phyloP scores from a whole-genome alignment of 2,888 invertebrate genomes.

The Agriopis aurantiaria region DNA sequence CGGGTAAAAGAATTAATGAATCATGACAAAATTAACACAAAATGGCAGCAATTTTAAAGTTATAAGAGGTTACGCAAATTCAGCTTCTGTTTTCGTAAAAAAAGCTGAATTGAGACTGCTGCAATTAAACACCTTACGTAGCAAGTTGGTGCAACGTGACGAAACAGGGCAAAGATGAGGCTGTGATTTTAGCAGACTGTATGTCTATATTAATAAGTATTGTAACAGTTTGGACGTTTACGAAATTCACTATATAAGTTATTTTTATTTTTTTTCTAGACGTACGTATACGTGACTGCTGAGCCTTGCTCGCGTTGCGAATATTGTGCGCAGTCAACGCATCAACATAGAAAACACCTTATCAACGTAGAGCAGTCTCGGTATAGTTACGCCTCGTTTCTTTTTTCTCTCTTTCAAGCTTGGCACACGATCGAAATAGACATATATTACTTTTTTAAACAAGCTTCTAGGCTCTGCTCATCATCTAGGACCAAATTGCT shows the following conservation, averaged over 20 bases:
- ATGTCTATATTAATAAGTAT: constrained; percentile 39
- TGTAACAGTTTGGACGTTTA: background rate
- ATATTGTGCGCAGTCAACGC: too few relatives aligned
- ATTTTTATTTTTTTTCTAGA: too few relatives aligned
- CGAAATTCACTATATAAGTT: background rate
- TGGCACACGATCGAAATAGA: too few relatives aligned
- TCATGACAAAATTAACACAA: constrained; percentile 29
- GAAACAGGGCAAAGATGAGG: constrained; percentile 34
- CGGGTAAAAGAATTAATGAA: constrained; percentile 18
- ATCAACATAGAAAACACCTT: too few relatives aligned
- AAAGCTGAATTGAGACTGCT: constrained; percentile 48
- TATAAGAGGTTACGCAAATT: constrained; percentile 35
- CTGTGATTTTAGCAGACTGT: constrained; percentile 42
- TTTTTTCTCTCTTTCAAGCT: too few relatives aligned
- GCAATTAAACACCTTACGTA: constrained; percentile 44
- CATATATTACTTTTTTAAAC: too few relatives aligned
- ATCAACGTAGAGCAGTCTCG: too few relatives aligned
- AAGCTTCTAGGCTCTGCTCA: too few relatives aligned
- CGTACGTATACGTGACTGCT: too few relatives aligned
- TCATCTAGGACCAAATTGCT: too few relatives aligned
- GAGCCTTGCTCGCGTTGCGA: too few relatives aligned
- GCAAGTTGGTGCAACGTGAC: constrained; percentile 31
- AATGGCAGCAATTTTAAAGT: constrained; percentile 15
- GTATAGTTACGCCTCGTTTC: too few relatives aligned
- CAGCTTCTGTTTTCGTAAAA: constrained; percentile 43